Conservation (phyloP, 2,888 invertebrate genomes). For the Philhelius pedissequus region DNA sequence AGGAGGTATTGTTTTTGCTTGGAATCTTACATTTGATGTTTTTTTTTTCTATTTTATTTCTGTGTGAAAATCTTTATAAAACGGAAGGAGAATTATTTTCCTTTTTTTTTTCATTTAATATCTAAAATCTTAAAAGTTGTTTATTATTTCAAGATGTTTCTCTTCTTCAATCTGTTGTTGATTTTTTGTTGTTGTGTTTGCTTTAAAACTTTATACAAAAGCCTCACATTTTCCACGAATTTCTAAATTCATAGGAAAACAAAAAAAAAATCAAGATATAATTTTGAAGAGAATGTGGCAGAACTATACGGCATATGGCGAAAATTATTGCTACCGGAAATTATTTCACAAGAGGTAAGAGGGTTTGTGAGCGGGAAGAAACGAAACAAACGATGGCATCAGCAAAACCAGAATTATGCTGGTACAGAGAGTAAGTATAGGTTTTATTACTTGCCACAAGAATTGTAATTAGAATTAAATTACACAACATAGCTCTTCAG, state of each 20-base stretch:
- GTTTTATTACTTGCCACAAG: background rate
- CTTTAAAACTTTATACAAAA: constrained; percentile 11
- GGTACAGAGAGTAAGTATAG: background rate
- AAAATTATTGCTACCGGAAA: constrained; percentile 42
- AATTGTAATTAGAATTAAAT: background rate
- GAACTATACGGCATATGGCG: constrained; percentile 50
- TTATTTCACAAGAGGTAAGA: background rate
- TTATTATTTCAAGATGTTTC: background rate
- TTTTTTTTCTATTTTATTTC: background rate
- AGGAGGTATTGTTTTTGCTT: background rate
- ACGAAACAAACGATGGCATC: background rate
- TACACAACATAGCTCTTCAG: background rate
- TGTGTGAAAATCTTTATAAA: background rate
- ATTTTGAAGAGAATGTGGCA: constrained; percentile 1
- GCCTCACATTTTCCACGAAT: constrained; percentile 29
- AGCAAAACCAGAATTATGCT: too few relatives aligned
- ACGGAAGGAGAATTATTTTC: background rate
- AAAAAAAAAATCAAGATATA: background rate
- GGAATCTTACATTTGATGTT: background rate
- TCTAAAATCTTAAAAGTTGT: background rate
- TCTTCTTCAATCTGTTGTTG: background rate
- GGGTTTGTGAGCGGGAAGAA: background rate
- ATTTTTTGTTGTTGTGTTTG: background rate
- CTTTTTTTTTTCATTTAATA: background rate
- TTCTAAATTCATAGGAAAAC: background rate